These are phyloP conservation scores for Poecile montanus DNA, from an alignment of 2,797 vertebrate species.

Conservation along the genomic window DNA sequence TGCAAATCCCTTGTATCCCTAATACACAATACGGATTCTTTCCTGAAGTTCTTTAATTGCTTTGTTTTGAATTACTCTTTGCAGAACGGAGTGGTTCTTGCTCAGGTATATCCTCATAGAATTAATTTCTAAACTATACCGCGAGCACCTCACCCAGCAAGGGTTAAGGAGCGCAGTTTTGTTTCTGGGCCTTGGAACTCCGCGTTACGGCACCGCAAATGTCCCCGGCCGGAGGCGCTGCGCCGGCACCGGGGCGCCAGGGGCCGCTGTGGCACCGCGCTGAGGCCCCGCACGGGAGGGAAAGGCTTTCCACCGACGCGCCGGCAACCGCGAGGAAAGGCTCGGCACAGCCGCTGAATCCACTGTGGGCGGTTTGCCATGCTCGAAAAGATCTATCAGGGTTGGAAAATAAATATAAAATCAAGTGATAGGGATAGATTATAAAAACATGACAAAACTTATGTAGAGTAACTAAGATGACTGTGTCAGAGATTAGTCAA, in stretches of 20 bases:
- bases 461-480: not conserved
- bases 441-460: not conserved
- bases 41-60: not conserved
- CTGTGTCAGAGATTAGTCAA: not conserved
- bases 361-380: rapidly evolving
- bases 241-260: slow-evolving; percentile 19
- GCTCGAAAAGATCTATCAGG: rapidly evolving
- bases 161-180: not conserved
- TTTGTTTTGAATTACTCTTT: not conserved
- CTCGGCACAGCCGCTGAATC: rapidly evolving
- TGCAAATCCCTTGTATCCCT: not conserved
- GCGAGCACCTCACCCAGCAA: not conserved
- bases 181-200: rapidly evolving
- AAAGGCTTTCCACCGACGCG: not conserved
- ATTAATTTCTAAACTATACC: rapidly evolving
- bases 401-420: not conserved
- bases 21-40: not conserved
- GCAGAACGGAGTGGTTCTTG: not conserved
- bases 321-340: rapidly evolving
- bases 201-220: no score
- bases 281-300: rapidly evolving
- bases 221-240: no score
- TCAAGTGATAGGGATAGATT: not conserved
- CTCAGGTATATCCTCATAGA: not conserved
- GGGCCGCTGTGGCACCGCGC: slow-evolving; percentile 29